Evolutionary conservation across 1,140 invertebrate species (phyloP).

Genomic region (Heliconius melpomene): DNA sequence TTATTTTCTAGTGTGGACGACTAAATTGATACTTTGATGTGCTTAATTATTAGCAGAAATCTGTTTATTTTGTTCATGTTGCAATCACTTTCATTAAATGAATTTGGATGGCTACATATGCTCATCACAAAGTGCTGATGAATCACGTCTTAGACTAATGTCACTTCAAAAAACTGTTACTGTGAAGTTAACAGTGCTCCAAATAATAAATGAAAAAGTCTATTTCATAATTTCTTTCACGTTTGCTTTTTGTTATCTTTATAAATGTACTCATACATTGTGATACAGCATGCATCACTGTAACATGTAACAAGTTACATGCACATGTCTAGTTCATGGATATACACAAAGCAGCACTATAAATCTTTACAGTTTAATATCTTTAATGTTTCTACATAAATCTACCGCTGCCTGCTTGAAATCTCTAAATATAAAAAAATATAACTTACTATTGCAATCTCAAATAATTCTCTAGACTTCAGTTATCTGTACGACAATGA

Average conservation of each 20-base stretch:
- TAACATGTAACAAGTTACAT: not conserved
- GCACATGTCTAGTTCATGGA: conserved; percentile 22
- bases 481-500: conserved; percentile 56
- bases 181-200: not conserved
- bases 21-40: conserved; percentile 40
- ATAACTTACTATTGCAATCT: conserved; percentile 79
- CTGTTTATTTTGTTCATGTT: conserved; percentile 19
- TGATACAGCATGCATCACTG: not conserved
- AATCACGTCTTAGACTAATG: not conserved
- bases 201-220: not conserved
- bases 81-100: not conserved
- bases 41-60: conserved; percentile 24
- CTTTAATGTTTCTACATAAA: conserved; percentile 55
- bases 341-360: conserved; percentile 63
- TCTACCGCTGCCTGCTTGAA: conserved; percentile 51
- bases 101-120: not conserved
- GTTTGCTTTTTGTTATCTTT: not conserved
- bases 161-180: not conserved
- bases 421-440: conserved; percentile 75
- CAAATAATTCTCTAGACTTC: conserved; percentile 68
- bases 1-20: conserved; percentile 47
- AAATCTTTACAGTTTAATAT: conserved; percentile 49
- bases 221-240: not conserved
- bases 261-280: not conserved
- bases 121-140: not conserved